These are phyloP conservation scores for Cebidichthys violaceus DNA, from an alignment of 2,113 vertebrate species.

Conservation along the genomic window DNA sequence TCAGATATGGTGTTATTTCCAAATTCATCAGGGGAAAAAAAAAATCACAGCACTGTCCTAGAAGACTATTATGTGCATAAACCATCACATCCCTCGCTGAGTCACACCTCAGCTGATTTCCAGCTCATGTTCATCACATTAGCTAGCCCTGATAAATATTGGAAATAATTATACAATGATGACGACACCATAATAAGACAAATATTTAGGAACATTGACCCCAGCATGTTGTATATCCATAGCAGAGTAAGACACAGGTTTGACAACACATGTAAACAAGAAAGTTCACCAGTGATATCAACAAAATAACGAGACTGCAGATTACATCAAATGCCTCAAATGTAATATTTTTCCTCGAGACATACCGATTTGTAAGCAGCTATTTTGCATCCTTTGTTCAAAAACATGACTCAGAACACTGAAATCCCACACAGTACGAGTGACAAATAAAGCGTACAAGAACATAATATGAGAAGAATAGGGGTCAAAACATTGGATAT, in stretches of 20 bases:
- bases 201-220: conserved; percentile 63
- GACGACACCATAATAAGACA: conserved; percentile 67
- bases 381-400: conserved; percentile 53
- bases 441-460: conserved; percentile 52
- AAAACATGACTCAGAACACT: conserved; percentile 55
- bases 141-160: conserved; percentile 52
- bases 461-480: conserved; percentile 50
- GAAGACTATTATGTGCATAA: conserved; percentile 2
- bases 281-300: conserved; percentile 53
- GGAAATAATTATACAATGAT: conserved; percentile 58
- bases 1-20: conserved; percentile 60
- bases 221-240: conserved; percentile 59
- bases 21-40: conserved; percentile 45
- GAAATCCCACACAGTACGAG: conserved; percentile 58
- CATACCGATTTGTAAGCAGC: conserved; percentile 54
- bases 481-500: conserved; percentile 30
- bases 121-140: conserved; percentile 19
- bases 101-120: conserved; percentile 33
- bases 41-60: conserved; percentile 20
- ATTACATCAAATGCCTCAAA: conserved; percentile 35
- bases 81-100: conserved; percentile 27
- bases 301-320: conserved; percentile 40
- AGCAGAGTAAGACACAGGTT: conserved; percentile 62
- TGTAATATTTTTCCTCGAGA: conserved; percentile 31
- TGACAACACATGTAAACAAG: conserved; percentile 61